Conservation (phyloP, 2,113 vertebrate genomes). For the Chrysochloris asiatica region DNA sequence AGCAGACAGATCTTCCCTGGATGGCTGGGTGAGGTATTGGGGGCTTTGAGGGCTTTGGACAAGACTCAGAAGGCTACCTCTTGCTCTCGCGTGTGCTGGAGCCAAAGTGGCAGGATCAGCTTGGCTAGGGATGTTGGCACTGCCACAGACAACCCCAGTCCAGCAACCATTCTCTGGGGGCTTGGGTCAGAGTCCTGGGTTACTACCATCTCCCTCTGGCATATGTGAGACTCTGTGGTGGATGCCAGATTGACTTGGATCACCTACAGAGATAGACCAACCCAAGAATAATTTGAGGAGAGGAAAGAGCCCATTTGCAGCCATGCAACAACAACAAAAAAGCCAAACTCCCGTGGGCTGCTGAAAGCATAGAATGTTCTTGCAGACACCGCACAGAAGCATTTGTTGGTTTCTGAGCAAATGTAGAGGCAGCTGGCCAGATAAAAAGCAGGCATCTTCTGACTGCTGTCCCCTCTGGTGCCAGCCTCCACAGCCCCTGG, state of each 20-base stretch:
- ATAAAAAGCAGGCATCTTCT: neutral
- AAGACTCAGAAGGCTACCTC: neutral
- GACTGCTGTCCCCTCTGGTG: neutral
- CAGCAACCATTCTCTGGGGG: neutral
- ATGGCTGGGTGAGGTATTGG: neutral
- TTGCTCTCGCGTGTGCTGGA: neutral
- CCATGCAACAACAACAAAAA: neutral
- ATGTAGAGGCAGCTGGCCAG: neutral
- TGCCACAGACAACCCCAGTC: rapidly evolving
- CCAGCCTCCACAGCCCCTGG: neutral
- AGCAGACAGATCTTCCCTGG: neutral
- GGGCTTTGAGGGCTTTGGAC: rapidly evolving
- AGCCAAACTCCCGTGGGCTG: neutral
- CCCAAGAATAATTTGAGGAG: constrained; percentile 10
- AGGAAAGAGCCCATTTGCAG: constrained; percentile 14
- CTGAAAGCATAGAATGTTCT: constrained; percentile 7
- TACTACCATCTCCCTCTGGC: neutral
- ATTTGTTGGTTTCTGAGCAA: neutral
- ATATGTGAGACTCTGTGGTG: neutral
- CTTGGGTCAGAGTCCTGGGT: neutral
- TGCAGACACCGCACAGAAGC: neutral
- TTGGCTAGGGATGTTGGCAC: rapidly evolving
- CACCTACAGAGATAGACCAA: neutral
- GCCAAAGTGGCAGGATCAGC: neutral
- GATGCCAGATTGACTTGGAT: neutral